Conservation (phyloP, 2,888 invertebrate species). For the Baronia brevicornis region DNA sequence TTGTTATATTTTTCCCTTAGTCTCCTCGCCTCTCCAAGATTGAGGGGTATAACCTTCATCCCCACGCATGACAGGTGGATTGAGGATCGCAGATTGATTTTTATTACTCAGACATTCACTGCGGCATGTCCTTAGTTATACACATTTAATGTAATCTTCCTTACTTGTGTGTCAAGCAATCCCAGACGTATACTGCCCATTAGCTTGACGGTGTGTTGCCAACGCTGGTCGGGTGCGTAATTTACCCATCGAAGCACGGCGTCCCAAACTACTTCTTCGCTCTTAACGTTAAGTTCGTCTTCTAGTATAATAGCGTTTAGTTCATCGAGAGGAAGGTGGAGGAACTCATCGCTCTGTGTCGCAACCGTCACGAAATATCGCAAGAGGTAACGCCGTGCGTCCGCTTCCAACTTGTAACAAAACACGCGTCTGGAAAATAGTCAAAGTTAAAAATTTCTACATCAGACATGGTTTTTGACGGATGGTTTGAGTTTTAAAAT, state of each 20-base stretch:
- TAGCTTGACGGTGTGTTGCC: slow-evolving; percentile 83
- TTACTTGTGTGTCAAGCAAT: slow-evolving; percentile 84
- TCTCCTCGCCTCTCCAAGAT: no score
- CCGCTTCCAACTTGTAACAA: slow-evolving; percentile 81
- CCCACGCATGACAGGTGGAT: no score
- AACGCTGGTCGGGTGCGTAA: slow-evolving; percentile 81
- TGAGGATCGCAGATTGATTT: no score
- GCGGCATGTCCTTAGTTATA: no score
- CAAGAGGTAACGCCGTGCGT: slow-evolving; percentile 82
- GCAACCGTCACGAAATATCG: slow-evolving; percentile 85
- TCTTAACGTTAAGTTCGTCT: slow-evolving; percentile 90
- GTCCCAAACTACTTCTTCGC: slow-evolving; percentile 92
- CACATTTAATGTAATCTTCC: slow-evolving; percentile 17
- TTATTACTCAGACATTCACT: no score
- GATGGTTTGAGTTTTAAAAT: neutral
- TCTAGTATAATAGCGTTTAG: slow-evolving; percentile 85
- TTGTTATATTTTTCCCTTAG: no score
- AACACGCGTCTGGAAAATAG: slow-evolving; percentile 76
- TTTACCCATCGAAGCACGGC: slow-evolving; percentile 91
- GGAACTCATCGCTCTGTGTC: slow-evolving; percentile 82
- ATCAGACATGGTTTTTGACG: neutral
- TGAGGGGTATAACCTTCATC: no score
- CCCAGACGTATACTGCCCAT: slow-evolving; percentile 89
- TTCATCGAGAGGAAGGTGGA: slow-evolving; percentile 82
- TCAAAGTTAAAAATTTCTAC: neutral